Evolutionary conservation across 92 coral and sea anemone genomes (phyloP), one percentile per base, ranked within the genome.

Genomic region (Porites cylindrica): DNA sequence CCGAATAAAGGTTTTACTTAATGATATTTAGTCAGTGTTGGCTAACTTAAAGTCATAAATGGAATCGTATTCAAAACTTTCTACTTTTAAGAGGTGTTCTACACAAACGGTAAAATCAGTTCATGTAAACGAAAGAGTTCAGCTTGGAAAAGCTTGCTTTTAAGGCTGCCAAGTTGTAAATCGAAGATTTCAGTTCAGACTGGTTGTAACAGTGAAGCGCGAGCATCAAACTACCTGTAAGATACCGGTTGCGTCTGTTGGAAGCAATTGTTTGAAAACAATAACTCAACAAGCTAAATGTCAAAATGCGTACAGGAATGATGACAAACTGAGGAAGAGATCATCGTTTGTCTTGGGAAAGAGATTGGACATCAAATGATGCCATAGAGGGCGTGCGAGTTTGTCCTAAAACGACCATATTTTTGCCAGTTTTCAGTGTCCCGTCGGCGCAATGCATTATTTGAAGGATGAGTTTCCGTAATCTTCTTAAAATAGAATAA

Each of bases 401-500:
- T 23, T 19, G 53, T 12, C 10, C 1, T 2, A 29, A 70, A 32
- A 38, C 14, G 21, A 68, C n/a, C 7, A 66, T 2, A 16, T 12
- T 68, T 43, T 0, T 0, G 53, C 3, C 18, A 20, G 8, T 4
- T 70, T 32, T 6, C 13, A 14, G 62, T 21, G 16, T 14, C 16
- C 52, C 3, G 4, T 4, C 61, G 16, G 61, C 61, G 58, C 51
- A 17, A 10, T n/a, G 53, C 10, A 54, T 80, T 6, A 14, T 29
- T n/a, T 29, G 24, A 20, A 24, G 6, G 14, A 70, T 26, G 6
- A 38, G 47, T 38, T 38, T 4, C 5, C 18, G 70, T 82, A 77
- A 82, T 60, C 21, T 71, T 82, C 86, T 82, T 18, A 82, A 82
- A 54, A 82, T 82, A 82, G 86, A 7, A 59, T 32, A 70, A 80